Evolutionary conservation across 2,113 vertebrate species (phyloP).

Genomic region (Herpailurus yagouaroundi): DNA sequence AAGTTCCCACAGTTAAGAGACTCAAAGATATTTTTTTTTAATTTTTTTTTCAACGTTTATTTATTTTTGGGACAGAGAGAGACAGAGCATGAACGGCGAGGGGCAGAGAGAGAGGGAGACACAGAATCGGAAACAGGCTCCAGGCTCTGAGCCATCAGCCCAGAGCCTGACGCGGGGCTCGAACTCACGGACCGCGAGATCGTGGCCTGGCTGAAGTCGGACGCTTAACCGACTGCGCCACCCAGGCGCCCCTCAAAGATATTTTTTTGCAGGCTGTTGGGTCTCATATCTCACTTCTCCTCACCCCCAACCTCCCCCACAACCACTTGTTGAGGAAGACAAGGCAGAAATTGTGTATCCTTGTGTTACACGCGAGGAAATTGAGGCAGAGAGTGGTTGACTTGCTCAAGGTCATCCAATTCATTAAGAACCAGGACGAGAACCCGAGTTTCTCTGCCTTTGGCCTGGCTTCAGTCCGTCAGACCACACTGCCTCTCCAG

Average conservation of each 20-base stretch:
- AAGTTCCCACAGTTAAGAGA: not conserved
- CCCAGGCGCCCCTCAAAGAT: too few species aligned
- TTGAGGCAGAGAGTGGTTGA: not conserved
- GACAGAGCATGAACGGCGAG: too few species aligned
- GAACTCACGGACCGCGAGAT: too few species aligned
- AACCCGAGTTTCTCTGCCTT: not conserved
- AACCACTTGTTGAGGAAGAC: not conserved
- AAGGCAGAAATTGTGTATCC: not conserved
- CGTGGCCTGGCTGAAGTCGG: too few species aligned
- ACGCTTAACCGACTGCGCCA: too few species aligned
- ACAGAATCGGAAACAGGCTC: too few species aligned
- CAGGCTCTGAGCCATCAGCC: too few species aligned
- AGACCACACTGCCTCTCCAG: not conserved
- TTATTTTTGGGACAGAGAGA: too few species aligned
- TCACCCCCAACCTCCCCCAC: fast-evolving
- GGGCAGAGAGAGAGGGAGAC: too few species aligned
- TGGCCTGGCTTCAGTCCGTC: not conserved
- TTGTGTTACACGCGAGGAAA: not conserved
- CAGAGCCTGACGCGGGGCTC: too few species aligned
- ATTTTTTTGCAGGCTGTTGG: not conserved
- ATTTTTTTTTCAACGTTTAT: too few species aligned
- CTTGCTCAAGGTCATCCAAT: not conserved
- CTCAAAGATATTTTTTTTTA: not conserved
- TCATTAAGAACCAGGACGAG: not conserved
- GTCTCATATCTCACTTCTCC: not conserved